phyloP scores from a whole-genome alignment of 2,113 vertebrate genomes.

The Rhynchopsitta pachyrhyncha region DNA sequence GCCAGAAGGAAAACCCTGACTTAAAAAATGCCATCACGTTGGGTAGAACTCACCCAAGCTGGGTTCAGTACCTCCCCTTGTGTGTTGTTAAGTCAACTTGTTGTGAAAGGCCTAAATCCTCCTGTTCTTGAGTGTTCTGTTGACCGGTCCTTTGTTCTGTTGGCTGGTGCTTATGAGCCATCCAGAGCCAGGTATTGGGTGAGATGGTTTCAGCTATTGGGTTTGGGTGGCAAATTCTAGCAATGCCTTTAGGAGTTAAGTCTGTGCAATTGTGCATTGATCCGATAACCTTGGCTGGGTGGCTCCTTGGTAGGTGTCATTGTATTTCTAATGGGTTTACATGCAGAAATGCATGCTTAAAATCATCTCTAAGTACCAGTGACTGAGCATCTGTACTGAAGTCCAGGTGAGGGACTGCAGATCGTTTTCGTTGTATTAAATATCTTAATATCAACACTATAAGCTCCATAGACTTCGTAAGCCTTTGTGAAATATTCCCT shows the following conservation, averaged over 20 bases:
- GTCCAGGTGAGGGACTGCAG: too few relatives aligned
- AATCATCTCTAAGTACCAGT: not conserved
- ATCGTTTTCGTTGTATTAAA: not conserved
- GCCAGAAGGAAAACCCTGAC: not conserved
- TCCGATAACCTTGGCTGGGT: not conserved
- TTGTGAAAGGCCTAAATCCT: not conserved
- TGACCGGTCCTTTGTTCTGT: not conserved
- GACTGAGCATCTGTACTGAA: too few relatives aligned
- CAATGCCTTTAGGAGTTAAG: accelerated
- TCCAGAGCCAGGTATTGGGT: not conserved
- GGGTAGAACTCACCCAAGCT: not conserved
- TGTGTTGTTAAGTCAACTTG: too few relatives aligned
- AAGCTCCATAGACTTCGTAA: not conserved
- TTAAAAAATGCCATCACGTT: too few relatives aligned
- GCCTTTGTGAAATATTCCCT: not conserved
- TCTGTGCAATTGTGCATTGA: not conserved
- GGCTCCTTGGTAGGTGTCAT: too few relatives aligned
- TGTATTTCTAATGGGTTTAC: not conserved
- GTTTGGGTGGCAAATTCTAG: not conserved
- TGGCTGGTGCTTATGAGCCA: not conserved
- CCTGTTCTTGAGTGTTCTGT: not conserved
- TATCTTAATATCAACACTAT: not conserved
- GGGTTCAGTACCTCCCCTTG: not conserved
- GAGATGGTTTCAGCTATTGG: accelerated
- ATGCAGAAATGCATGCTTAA: not conserved